Base-by-base conservation (phyloP, 2,797 vertebrate species). In the Micromesistius poutassou region DNA sequence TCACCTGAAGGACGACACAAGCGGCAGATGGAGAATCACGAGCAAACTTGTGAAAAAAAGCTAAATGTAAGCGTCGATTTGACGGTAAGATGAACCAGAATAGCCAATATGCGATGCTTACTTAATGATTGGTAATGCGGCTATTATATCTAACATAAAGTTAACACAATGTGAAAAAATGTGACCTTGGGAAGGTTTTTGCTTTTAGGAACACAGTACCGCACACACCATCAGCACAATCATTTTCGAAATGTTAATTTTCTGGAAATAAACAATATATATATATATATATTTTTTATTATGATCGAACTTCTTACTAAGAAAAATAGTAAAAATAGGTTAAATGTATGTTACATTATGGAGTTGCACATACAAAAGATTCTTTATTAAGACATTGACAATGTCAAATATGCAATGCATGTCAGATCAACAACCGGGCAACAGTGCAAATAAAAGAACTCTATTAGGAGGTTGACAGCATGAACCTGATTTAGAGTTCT, bases 1-100 rank as follows among this genome's bases (percentile, higher is more conserved):
- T 98, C 86, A 99, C 98, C 98, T 99, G 87, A 76, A 16, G 70
- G 33, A 0, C 8, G n/a, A 68, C 25, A 28, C 8, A 28, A 25
- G 0, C 8, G 4, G 0, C 5, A 0, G 0, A 0, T 0, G 8
- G 31, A 25, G 16, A 0, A 0, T 33, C 4, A 28, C 1, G 35
- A 4, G 30, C 1, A 25, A 33, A 14, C 68, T 16, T 0, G 5
- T 0, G 5, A 14, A 40, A 33, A 9, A 8, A 71, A 30, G 14
- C 33, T 6, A 19, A 28, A 22, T 2, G 10, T 3, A 12, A 74
- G 50, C 16, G 38, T 22, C 28, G 9, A 55, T 10, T 30, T 46
- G 36, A 46, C 30, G 6, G 19, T 22, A 0, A 62, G 3, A 28
- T 72, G 68, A 74, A 16, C 5, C 30, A 14, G 16, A 46, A 74